These are phyloP conservation scores for Trissoscelio sp. DNA, from an alignment of 2,888 invertebrate species.

Conservation along the genomic window DNA sequence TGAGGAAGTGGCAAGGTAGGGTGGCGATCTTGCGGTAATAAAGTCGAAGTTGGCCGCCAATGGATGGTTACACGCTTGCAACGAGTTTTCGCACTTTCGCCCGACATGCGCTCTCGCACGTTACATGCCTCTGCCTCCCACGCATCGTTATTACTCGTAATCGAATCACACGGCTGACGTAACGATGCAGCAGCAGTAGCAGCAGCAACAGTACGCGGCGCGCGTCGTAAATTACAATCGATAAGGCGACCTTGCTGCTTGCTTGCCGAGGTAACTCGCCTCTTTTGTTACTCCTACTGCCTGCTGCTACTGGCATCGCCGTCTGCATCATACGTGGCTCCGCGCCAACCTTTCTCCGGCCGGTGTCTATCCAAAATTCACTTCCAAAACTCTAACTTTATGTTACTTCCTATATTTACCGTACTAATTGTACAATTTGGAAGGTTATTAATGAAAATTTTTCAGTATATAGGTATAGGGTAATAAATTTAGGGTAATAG, in stretches of 20 bases:
- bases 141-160: slow-evolving; percentile 68
- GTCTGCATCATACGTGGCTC: slow-evolving; percentile 27
- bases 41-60: slow-evolving; percentile 16
- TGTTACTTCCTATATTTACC: no score
- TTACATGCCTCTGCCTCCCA: slow-evolving; percentile 68
- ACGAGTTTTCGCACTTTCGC: slow-evolving; percentile 67
- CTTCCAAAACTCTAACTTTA: no score
- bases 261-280: slow-evolving; percentile 64
- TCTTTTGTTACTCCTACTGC: slow-evolving; percentile 62
- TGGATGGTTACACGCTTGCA: slow-evolving; percentile 45
- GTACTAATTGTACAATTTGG: no score
- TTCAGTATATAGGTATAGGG: no score
- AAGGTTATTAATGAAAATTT: no score
- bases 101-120: slow-evolving; percentile 58
- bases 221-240: slow-evolving; percentile 80
- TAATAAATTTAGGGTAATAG: no score
- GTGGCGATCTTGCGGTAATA: slow-evolving; percentile 25
- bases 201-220: slow-evolving; percentile 65
- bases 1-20: not conserved
- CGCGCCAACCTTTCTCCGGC: slow-evolving; percentile 42
- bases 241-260: slow-evolving; percentile 78
- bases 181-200: slow-evolving; percentile 71
- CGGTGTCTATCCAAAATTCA: not conserved
- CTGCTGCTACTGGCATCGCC: slow-evolving; percentile 38
- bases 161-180: slow-evolving; percentile 74